Evolutionary conservation across 92 coral and sea anemone species (phyloP), one percentile per base, ranked within the genome.

Genomic region (Zoanthus solanderi): DNA sequence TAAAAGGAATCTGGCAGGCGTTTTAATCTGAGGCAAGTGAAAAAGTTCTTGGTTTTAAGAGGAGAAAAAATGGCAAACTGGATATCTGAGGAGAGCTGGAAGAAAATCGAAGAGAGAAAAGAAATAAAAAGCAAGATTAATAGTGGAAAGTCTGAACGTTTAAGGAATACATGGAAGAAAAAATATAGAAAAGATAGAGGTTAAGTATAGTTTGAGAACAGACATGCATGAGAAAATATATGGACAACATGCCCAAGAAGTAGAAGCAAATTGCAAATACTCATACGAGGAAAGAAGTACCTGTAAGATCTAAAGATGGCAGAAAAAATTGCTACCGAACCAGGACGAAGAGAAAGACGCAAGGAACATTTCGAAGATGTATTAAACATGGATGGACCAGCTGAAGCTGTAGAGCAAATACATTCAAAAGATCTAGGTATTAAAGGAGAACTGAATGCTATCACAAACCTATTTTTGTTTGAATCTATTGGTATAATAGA

Each of bases 351-450:
- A 52, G 81, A 75, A 67, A 85, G 73, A 44, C 74, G 73, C 75
- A 75, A 84, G 71, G 54, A 73, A 34, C 58, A 84, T 72, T 73
- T 84, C 18, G 72, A 84, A 46, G 31, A 83, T 46, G 89, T 76
- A 13, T 65, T 86, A 6, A 86, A 65, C 17, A 29, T 75, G 46
- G 66, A 78, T 37, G 83, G 28, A 46, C 89, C 73, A 45, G 31
- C 72, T 44, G 78, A 75, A 34, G 76, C 89, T 13, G 76, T 78
- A 23, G 72, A 78, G 48, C 75, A 78, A 77, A 87, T 75, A 6
- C 15, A 85, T 45, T 52, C 67, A 72, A 4, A 37, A 37, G 4
- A 0, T 2, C 42, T 37, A 37, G 42, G 4, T 37, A 37, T 37
- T 4, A 37, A 37, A 37, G 23, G 23, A 23, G 23, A 23, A 23